A percentile compares a stretch with the other conserved stretches of the same genome.
phyloP scores from a whole-genome alignment of 2,113 vertebrate species.

The Clarias gariepinus region DNA sequence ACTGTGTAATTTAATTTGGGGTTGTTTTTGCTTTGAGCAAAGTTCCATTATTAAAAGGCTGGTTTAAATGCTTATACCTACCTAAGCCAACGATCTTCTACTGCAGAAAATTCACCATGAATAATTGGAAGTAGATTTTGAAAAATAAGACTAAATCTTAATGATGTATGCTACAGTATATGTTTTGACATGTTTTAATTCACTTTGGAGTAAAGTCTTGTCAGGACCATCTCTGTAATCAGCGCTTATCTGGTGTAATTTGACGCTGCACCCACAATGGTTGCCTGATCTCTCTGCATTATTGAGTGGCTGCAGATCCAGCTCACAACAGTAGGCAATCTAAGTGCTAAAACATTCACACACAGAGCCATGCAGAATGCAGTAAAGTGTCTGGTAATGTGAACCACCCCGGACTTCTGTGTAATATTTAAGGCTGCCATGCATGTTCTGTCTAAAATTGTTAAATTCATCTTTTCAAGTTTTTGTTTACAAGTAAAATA shows the following conservation, averaged over 20 bases:
- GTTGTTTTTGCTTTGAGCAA: neutral
- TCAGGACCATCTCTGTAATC: neutral
- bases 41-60: neutral
- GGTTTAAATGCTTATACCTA: neutral
- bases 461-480: neutral
- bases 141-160: neutral
- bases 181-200: conserved; percentile 34
- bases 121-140: neutral
- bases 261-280: conserved; percentile 52
- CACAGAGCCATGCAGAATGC: conserved; percentile 49
- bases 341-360: conserved; percentile 66
- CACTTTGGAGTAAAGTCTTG: conserved; percentile 7
- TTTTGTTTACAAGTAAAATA: neutral
- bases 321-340: conserved; percentile 51
- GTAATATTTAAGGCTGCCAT: neutral
- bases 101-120: neutral
- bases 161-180: neutral
- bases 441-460: neutral
- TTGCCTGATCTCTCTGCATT: conserved; percentile 60
- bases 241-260: conserved; percentile 55
- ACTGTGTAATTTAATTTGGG: neutral
- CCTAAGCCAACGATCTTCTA: neutral
- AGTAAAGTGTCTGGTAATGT: conserved; percentile 64
- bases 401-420: conserved; percentile 31
- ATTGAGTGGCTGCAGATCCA: conserved; percentile 62